phyloP scores from a whole-genome alignment of 2,797 vertebrate genomes.

The Capromys pilorides region DNA sequence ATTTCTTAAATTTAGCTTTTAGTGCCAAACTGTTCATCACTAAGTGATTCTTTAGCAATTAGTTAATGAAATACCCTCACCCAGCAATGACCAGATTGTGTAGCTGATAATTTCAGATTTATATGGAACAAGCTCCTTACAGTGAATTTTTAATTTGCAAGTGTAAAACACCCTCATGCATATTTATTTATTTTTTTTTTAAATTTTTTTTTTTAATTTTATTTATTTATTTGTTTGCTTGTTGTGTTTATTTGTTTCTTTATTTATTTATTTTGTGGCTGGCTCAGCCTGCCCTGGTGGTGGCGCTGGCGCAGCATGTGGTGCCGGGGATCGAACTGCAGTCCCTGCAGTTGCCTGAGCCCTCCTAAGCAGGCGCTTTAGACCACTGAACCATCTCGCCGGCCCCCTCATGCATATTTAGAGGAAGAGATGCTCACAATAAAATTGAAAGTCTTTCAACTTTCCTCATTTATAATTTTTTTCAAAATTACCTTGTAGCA shows the following conservation, averaged over 20 bases:
- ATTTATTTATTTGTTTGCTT: too few species aligned
- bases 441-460: slow-evolving; percentile 18
- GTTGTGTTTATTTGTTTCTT: too few species aligned
- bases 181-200: too few species aligned
- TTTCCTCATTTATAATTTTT: not conserved
- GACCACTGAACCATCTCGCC: too few species aligned
- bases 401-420: slow-evolving; percentile 36
- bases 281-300: too few species aligned
- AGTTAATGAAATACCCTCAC: not conserved
- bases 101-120: not conserved
- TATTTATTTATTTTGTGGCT: too few species aligned
- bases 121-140: not conserved
- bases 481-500: not conserved
- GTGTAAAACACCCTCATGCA: slow-evolving; percentile 14
- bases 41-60: not conserved
- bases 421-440: slow-evolving; percentile 11
- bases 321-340: too few species aligned
- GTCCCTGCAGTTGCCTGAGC: too few species aligned
- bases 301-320: too few species aligned
- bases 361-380: too few species aligned
- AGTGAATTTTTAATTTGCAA: not conserved
- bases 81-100: not conserved
- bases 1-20: not conserved
- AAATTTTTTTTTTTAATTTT: too few species aligned
- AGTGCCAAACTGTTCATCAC: not conserved